phyloP scores from a whole-genome alignment of 2,888 invertebrate genomes.

The Cinara cedri region DNA sequence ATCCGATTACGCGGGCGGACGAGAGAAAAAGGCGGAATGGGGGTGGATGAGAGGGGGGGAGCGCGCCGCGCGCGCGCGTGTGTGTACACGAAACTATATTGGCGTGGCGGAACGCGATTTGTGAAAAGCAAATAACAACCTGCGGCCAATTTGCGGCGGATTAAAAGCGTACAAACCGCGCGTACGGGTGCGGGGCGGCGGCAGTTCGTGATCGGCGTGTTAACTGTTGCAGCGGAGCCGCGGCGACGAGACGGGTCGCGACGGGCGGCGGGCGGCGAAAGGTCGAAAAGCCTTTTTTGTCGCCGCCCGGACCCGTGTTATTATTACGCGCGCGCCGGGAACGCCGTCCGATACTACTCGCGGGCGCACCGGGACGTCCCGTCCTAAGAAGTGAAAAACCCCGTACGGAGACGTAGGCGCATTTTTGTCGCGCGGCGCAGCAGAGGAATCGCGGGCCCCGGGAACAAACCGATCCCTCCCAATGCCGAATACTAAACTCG shows the following conservation, averaged over 20 bases:
- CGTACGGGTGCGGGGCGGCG: background rate
- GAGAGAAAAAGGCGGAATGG: background rate
- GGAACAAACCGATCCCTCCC: too few relatives aligned
- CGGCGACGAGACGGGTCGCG: constrained; percentile 1
- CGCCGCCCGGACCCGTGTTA: background rate
- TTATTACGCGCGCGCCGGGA: too few relatives aligned
- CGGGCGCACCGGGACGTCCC: too few relatives aligned
- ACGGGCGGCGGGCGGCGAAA: background rate
- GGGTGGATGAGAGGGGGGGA: too few relatives aligned
- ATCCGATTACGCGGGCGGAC: background rate
- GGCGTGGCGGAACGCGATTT: constrained; percentile 24
- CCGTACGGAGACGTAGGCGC: too few relatives aligned
- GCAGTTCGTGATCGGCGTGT: constrained; percentile 44
- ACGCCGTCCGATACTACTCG: background rate
- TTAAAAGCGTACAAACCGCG: constrained; percentile 40
- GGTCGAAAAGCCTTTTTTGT: constrained; percentile 10
- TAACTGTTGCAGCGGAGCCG: constrained; percentile 32
- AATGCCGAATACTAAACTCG: too few relatives aligned
- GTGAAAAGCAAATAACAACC: constrained; percentile 28
- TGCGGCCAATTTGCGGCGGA: constrained; percentile 35
- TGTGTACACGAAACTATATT: constrained; percentile 10
- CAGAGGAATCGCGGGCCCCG: too few relatives aligned
- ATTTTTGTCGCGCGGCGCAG: too few relatives aligned
- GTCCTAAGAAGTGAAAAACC: too few relatives aligned
- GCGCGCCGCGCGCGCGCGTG: background rate